A percentile compares a stretch with the other conserved stretches of the same genome.
Conservation (phyloP, 1,140 invertebrate genomes). For the Rhyzopertha dominica region DNA sequence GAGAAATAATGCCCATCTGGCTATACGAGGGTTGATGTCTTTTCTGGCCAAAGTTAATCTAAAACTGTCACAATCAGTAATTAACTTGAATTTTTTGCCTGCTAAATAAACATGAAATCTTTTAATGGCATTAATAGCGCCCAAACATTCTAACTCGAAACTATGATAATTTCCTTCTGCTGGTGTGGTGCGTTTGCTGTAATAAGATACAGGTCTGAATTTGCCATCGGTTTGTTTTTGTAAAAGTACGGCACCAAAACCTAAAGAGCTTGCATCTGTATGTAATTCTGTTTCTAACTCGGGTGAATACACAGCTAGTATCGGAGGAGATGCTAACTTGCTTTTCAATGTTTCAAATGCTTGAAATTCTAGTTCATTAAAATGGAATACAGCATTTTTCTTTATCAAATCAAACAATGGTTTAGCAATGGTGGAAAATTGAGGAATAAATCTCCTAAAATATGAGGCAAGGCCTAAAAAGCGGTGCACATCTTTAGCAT, state of each 20-base stretch:
- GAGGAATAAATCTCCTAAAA: conserved; percentile 18
- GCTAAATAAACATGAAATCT: too few relatives aligned
- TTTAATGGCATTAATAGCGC: conserved; percentile 32
- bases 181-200: conserved; percentile 38
- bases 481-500: conserved; percentile 27
- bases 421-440: conserved; percentile 20
- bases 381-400: conserved; percentile 16
- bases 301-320: conserved; percentile 37
- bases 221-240: conserved; percentile 34
- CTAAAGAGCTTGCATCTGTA: conserved; percentile 37
- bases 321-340: conserved; percentile 25
- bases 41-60: too few relatives aligned
- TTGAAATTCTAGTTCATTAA: conserved; percentile 10
- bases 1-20: conserved; percentile 39
- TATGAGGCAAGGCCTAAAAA: conserved; percentile 25
- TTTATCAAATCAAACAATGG: conserved; percentile 22
- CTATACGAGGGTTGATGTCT: conserved; percentile 36
- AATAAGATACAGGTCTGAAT: conserved; percentile 45
- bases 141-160: conserved; percentile 40
- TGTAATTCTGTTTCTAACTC: conserved; percentile 35
- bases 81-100: too few relatives aligned
- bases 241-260: conserved; percentile 38
- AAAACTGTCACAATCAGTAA: too few relatives aligned
- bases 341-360: conserved; percentile 20
- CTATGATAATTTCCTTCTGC: conserved; percentile 37